Evolutionary conservation across 2,888 invertebrate species (phyloP).

Genomic region (Lamellibrachia columna): DNA sequence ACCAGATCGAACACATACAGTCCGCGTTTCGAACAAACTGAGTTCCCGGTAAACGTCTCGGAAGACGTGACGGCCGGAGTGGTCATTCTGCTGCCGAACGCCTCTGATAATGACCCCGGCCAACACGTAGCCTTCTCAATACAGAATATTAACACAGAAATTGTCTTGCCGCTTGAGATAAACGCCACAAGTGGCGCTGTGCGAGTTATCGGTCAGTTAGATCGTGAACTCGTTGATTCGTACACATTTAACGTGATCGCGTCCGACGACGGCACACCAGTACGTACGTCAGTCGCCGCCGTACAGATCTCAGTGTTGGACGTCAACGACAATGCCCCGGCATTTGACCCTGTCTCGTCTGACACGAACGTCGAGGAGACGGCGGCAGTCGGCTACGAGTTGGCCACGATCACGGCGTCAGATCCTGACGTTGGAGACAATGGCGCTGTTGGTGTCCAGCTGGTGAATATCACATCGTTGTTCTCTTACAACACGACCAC

Average conservation of each 20-base stretch:
- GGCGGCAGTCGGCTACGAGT: constrained; percentile 22
- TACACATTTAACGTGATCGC: constrained; percentile 30
- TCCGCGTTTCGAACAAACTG: constrained; percentile 19
- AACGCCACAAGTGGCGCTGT: constrained; percentile 24
- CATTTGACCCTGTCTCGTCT: constrained; percentile 13
- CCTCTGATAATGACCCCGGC: constrained; percentile 18
- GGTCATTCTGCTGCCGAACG: constrained; percentile 13
- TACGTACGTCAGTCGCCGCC: constrained; percentile 25
- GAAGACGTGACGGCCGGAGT: constrained; percentile 18
- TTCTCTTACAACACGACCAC: constrained; percentile 18
- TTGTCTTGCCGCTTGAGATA: constrained; percentile 27
- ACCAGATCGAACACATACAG: constrained; percentile 13
- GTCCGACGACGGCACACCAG: constrained; percentile 25
- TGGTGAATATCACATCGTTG: constrained; percentile 20
- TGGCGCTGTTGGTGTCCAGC: constrained; percentile 16
- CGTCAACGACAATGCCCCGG: constrained; percentile 33
- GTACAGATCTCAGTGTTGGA: constrained; percentile 25
- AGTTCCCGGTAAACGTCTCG: constrained; percentile 23
- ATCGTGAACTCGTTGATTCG: constrained; percentile 24
- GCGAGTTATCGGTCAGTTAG: constrained; percentile 16
- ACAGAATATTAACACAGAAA: background rate
- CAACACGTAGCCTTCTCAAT: constrained; percentile 17
- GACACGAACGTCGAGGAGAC: constrained; percentile 21
- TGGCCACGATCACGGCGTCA: constrained; percentile 20
- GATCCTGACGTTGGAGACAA: constrained; percentile 30